Conservation (phyloP, 1,140 invertebrate species). For the Drosophila cardini region DNA sequence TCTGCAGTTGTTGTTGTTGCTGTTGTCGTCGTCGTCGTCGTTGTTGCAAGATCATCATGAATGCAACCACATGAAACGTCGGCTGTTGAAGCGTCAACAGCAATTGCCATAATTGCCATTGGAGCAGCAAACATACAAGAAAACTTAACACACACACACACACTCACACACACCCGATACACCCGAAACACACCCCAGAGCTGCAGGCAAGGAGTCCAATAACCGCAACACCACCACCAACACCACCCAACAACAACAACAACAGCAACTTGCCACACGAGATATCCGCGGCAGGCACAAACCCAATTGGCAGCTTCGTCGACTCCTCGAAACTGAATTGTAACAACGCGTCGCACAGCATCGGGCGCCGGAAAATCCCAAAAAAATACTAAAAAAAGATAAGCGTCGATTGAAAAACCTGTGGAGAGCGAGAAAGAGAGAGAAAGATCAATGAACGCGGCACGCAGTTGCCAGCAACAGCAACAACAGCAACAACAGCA, state of each 20-base stretch:
- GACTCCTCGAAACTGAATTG: conserved; percentile 56
- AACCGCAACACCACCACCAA: conserved; percentile 53
- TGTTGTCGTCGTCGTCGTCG: conserved; percentile 12
- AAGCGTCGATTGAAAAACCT: conserved; percentile 49
- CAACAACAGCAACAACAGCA: conserved; percentile 53
- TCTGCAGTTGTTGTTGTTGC: conserved; percentile 40
- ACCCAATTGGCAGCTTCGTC: conserved; percentile 37
- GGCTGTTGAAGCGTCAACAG: conserved; percentile 79
- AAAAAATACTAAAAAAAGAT: conserved; percentile 42
- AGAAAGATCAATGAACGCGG: conserved; percentile 74
- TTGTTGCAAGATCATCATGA: conserved; percentile 59
- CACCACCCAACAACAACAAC: conserved; percentile 26
- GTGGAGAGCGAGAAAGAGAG: conserved; percentile 25
- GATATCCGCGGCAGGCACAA: conserved; percentile 82
- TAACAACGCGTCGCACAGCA: conserved; percentile 48
- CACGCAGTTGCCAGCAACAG: conserved; percentile 68
- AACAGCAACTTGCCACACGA: conserved; percentile 63
- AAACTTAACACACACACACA: conserved; percentile 5
- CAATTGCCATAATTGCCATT: conserved; percentile 82
- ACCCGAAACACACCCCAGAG: conserved; percentile 23
- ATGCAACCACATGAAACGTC: conserved; percentile 71
- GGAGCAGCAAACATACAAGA: conserved; percentile 52
- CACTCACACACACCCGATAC: not conserved
- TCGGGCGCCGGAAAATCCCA: conserved; percentile 71
- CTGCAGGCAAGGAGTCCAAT: conserved; percentile 68